A percentile compares a stretch with the other conserved stretches of the same genome.
Evolutionary conservation across 1,140 invertebrate genomes (phyloP).

Genomic region (Lamellibrachia luymesi): DNA sequence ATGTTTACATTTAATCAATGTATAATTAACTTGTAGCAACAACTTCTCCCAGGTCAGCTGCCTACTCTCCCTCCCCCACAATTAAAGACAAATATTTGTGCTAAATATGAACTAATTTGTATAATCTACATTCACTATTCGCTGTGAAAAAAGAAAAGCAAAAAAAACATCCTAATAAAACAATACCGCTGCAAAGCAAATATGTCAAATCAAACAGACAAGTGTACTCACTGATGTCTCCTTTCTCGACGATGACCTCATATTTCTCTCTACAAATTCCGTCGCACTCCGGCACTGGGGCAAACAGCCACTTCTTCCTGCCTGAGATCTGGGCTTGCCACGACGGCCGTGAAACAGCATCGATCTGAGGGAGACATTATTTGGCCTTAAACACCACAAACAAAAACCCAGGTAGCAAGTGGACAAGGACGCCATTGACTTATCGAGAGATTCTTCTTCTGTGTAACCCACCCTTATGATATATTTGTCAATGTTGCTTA

Average conservation of each 20-base stretch:
- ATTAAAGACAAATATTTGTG: too few species aligned
- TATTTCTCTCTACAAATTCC: neutral
- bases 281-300: conserved; percentile 84
- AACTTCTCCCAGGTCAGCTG: too few species aligned
- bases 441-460: neutral
- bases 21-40: too few species aligned
- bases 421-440: neutral
- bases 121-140: too few species aligned
- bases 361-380: conserved; percentile 57
- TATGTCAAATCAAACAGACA: conserved; percentile 56
- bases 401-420: neutral
- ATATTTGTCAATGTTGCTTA: neutral
- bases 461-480: neutral
- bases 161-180: conserved; percentile 68
- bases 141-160: neutral
- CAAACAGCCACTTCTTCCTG: conserved; percentile 79
- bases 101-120: too few species aligned
- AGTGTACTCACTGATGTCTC: conserved; percentile 59
- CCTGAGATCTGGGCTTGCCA: conserved; percentile 93
- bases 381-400: neutral
- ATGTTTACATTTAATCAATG: too few species aligned
- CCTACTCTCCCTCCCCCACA: too few species aligned
- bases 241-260: neutral
- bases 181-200: conserved; percentile 82
- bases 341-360: conserved; percentile 84